Percentiles rank a stretch among this genome's conserved stretches.
These are phyloP conservation scores for Circaetus gallicus DNA, from an alignment of 2,113 vertebrate genomes.

Conservation along the genomic window DNA sequence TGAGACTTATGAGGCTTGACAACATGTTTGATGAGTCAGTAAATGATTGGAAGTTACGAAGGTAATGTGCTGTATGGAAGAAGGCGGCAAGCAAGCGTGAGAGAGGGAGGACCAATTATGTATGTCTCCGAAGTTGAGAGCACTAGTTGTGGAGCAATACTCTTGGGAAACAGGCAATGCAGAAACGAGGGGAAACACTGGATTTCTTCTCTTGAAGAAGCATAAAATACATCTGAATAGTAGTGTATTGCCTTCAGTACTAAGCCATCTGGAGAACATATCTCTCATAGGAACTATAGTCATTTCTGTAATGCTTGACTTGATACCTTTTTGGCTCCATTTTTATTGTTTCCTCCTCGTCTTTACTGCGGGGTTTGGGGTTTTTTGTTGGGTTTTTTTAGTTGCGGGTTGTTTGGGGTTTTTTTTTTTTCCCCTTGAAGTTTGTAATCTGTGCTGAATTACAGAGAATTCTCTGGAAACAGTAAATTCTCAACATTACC, in stretches of 20 bases:
- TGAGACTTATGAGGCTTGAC: not conserved
- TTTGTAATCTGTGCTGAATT: not conserved
- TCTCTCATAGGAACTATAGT: not conserved
- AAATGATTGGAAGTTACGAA: not conserved
- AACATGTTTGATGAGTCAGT: not conserved
- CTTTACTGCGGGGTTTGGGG: not conserved
- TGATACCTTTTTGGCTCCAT: not conserved
- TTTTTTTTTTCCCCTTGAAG: not conserved
- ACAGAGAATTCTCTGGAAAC: not conserved
- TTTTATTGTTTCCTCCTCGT: not conserved
- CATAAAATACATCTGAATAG: not conserved
- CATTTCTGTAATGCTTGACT: not conserved
- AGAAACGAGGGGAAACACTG: not conserved
- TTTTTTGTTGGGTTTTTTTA: not conserved
- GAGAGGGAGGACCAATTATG: not conserved
- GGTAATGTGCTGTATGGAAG: not conserved
- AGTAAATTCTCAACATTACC: not conserved
- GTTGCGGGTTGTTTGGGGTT: too few relatives aligned
- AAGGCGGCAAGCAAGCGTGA: not conserved
- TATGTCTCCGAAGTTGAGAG: not conserved
- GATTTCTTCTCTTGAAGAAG: not conserved
- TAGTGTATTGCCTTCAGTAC: not conserved
- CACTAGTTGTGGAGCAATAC: fast-evolving
- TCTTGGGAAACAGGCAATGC: not conserved
- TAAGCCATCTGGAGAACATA: not conserved